Percentiles rank a stretch among this genome's conserved stretches.
Evolutionary conservation across 2,888 invertebrate genomes (phyloP).

Genomic region (Nomada flava): DNA sequence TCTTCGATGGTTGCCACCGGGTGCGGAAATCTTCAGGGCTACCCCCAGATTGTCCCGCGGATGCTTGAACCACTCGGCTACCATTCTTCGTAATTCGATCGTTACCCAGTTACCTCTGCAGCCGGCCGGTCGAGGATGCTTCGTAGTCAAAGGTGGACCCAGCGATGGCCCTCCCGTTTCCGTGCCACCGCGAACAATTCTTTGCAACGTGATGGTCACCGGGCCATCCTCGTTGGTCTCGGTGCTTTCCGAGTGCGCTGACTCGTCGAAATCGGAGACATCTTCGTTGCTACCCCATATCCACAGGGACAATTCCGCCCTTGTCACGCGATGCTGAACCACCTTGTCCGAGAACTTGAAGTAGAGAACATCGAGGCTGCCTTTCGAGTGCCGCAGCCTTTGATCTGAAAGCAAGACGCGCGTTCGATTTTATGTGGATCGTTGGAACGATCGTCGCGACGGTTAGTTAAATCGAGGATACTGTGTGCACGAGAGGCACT

Average conservation of each 20-base stretch:
- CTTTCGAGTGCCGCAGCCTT: constrained; percentile 88
- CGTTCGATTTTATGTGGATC: too few species aligned
- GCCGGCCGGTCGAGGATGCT: constrained; percentile 80
- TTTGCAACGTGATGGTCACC: constrained; percentile 84
- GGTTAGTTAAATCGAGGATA: too few species aligned
- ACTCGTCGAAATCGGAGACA: constrained; percentile 50
- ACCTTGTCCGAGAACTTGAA: constrained; percentile 90
- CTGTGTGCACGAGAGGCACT: too few species aligned
- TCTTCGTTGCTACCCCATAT: constrained; percentile 84
- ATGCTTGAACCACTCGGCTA: constrained; percentile 91
- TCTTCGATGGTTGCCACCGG: constrained; percentile 85
- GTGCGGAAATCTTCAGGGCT: constrained; percentile 87
- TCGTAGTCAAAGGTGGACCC: constrained; percentile 81
- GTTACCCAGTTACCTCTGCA: constrained; percentile 89
- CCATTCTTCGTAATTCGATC: constrained; percentile 90
- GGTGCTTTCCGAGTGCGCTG: constrained; percentile 48
- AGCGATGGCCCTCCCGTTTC: constrained; percentile 77
- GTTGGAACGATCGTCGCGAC: not conserved
- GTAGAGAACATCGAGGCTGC: constrained; percentile 89
- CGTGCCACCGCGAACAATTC: constrained; percentile 85
- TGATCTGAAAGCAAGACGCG: constrained; percentile 85
- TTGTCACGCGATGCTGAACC: constrained; percentile 88
- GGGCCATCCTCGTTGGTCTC: constrained; percentile 70
- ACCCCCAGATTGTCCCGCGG: constrained; percentile 91
- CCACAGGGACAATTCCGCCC: constrained; percentile 90